phyloP scores from a whole-genome alignment of 2,113 vertebrate genomes.

The Emydocephalus ijimae region DNA sequence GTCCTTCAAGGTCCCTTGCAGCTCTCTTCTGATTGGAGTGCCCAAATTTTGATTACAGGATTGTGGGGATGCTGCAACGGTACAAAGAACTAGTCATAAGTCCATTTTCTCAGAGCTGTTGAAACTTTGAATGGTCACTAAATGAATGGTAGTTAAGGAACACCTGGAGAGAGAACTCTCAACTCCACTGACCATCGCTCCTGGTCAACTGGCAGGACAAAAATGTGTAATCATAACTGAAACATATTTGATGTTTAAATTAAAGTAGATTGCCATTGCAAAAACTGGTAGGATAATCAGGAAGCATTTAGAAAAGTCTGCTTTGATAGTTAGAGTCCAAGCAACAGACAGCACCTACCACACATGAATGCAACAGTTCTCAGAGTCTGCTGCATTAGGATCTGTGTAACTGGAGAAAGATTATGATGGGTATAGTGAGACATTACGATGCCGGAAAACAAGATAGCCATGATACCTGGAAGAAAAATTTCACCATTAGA shows the following conservation, averaged over 20 bases:
- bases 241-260: background rate
- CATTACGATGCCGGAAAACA: slow-evolving; percentile 98
- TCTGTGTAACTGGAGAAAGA: slow-evolving; percentile 96
- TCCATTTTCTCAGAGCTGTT: background rate
- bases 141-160: background rate
- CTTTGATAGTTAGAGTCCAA: background rate
- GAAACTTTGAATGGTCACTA: background rate
- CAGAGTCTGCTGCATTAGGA: slow-evolving; percentile 97
- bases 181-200: background rate
- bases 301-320: background rate
- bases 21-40: background rate
- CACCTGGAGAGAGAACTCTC: background rate
- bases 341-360: slow-evolving; percentile 72
- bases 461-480: slow-evolving; percentile 96
- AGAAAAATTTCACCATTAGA: background rate
- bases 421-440: slow-evolving; percentile 99
- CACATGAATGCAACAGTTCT: slow-evolving; percentile 96
- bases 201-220: background rate
- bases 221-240: background rate
- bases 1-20: no score
- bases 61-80: background rate
- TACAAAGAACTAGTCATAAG: background rate
- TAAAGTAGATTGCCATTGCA: background rate
- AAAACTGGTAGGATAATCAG: background rate
- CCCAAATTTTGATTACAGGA: background rate